Percentiles rank a stretch among this genome's conserved stretches.
These are phyloP conservation scores for Globodera rostochiensis DNA, from an alignment of 1,140 invertebrate species.

Conservation along the genomic window DNA sequence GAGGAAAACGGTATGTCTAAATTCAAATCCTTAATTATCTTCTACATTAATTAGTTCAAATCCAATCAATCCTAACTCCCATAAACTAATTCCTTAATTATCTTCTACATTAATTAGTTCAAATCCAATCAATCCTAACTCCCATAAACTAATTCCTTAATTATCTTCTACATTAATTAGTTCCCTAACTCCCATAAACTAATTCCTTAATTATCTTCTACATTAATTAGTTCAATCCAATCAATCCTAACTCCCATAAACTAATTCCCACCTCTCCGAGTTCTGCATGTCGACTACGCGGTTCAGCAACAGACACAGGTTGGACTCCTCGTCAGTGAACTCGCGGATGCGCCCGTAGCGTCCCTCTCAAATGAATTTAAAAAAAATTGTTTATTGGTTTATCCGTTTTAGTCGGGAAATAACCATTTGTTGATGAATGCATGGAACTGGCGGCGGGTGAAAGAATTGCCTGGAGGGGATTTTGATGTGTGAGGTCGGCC, in stretches of 20 bases:
- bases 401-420: not conserved
- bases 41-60: too few relatives aligned
- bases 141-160: too few relatives aligned
- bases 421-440: conserved; percentile 7
- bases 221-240: too few relatives aligned
- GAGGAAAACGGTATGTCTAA: conserved; percentile 77
- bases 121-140: too few relatives aligned
- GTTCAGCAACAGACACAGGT: conserved; percentile 70
- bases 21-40: too few relatives aligned
- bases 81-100: too few relatives aligned
- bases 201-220: conserved; percentile 27
- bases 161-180: too few relatives aligned
- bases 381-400: not conserved
- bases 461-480: not conserved
- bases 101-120: too few relatives aligned
- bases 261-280: conserved; percentile 79
- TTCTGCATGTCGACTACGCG: conserved; percentile 87
- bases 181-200: too few relatives aligned
- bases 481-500: not conserved
- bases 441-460: not conserved
- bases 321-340: conserved; percentile 71
- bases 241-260: too few relatives aligned
- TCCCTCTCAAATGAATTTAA: not conserved
- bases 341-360: conserved; percentile 65
- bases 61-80: too few relatives aligned